Base-by-base conservation (phyloP, 2,888 invertebrate genomes). In the Holacanthella duospinosa region DNA sequence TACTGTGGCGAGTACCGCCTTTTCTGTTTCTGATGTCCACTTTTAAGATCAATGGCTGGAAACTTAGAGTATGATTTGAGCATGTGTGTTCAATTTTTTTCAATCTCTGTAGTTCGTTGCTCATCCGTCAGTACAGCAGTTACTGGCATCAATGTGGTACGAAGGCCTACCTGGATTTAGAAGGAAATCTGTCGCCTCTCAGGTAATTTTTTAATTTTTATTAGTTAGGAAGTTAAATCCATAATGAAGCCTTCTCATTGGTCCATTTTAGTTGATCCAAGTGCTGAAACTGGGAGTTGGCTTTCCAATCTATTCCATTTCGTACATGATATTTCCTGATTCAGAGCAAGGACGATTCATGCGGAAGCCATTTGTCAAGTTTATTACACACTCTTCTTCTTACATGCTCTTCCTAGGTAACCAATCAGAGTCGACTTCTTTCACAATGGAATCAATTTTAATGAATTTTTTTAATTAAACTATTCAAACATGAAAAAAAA, bases 311-410 rank as follows among this genome's bases (percentile, higher is more conserved):
- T 89, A 94, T 77, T 92, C 93, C 74, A 76, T 85, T 1, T 78
- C 90, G 55, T 95, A 95, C 76, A 87, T 93, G 82, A 74, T 92
- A 16, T 86, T 88, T 0, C 95, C 95, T 0, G 86, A 87, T 74
- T 88, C 89, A 58, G 79, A 81, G 2, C 84, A 85, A 6, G 93
- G 93, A 0, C 85, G 84, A 73, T 82, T 94, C 29, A 87, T 94
- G 85, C 83, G 91, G 71, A 91, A 92, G 77, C 95, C 96, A 0
- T 95, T 95, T 76, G 92, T 96, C 87, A 95, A 95, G 79, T 96
- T 96, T 77, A 84, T 96, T 74, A 88, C 92, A 61, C 94, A 95
- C 75, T 93, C 93, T 6, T 88, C 93, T 0, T 93, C 94, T 19
- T 96, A 96, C 77, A 79, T 94, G 69, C 91, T 92, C 79, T 96